Evolutionary conservation across 2,888 invertebrate species (phyloP).

Genomic region (Suillia variegata): DNA sequence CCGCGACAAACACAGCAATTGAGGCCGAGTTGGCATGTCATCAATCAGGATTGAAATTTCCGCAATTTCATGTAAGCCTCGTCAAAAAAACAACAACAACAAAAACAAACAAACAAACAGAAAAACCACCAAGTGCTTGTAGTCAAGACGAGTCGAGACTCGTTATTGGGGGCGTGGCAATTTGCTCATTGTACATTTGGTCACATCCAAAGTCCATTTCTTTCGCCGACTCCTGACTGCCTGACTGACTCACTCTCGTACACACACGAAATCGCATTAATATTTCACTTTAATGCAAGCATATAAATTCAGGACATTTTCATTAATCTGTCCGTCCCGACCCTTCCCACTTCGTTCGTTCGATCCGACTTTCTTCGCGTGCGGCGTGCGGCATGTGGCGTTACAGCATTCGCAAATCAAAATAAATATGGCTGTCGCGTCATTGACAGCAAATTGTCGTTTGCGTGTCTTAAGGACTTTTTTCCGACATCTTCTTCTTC

Average conservation of each 20-base stretch:
- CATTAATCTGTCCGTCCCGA: background rate
- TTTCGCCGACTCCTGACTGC: background rate
- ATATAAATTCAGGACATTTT: background rate
- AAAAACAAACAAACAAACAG: background rate
- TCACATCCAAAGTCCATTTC: background rate
- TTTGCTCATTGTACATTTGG: too few relatives aligned
- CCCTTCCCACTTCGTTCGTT: too few relatives aligned
- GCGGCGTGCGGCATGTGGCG: too few relatives aligned
- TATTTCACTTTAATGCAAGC: background rate
- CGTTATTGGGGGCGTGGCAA: too few relatives aligned
- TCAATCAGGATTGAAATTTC: constrained; percentile 26
- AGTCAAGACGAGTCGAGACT: too few relatives aligned
- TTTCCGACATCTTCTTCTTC: too few relatives aligned
- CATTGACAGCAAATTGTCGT: constrained; percentile 1
- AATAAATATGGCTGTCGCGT: constrained; percentile 1
- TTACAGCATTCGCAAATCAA: background rate
- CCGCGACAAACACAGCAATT: constrained; percentile 11
- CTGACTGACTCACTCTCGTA: too few relatives aligned
- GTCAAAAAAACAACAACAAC: constrained; percentile 16
- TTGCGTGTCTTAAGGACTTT: too few relatives aligned
- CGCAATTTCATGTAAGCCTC: constrained; percentile 12
- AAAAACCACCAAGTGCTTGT: too few relatives aligned
- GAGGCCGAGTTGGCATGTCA: constrained; percentile 18
- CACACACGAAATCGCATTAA: background rate
- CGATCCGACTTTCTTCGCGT: background rate